Conservation (phyloP, 2,888 invertebrate species). For the Tolmerus cingulatus region DNA sequence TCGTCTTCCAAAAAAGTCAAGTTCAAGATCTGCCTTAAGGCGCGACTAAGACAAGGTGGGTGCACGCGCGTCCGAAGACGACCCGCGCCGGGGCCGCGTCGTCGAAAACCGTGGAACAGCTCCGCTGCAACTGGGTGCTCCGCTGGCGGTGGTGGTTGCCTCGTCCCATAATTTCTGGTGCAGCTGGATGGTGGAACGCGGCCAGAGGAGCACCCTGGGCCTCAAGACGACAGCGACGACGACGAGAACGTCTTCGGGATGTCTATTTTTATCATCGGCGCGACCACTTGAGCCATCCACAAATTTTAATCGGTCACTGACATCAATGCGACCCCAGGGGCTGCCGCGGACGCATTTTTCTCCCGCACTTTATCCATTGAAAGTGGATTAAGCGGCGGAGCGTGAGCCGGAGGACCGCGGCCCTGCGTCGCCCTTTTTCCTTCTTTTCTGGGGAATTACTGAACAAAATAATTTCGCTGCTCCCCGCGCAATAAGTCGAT, state of each 20-base stretch:
- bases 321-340: slow-evolving; percentile 2
- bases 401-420: neutral
- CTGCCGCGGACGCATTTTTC: neutral
- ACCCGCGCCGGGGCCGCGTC: neutral
- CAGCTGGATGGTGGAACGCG: neutral
- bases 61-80: neutral
- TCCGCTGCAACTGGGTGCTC: neutral
- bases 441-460: neutral
- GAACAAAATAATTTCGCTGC: slow-evolving; percentile 1
- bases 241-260: neutral
- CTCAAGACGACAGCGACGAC: neutral
- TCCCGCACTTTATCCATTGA: slow-evolving; percentile 17
- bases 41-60: neutral
- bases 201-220: neutral
- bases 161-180: neutral
- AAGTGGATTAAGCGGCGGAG: slow-evolving; percentile 1
- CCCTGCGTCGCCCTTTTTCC: neutral
- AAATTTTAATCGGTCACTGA: slow-evolving; percentile 30
- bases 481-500: neutral
- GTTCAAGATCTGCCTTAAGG: slow-evolving; percentile 28
- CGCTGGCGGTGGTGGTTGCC: neutral
- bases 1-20: slow-evolving; percentile 10
- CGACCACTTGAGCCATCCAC: slow-evolving; percentile 28
- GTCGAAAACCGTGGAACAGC: neutral
- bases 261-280: slow-evolving; percentile 16